Percentiles rank a stretch among this genome's conserved stretches.
Conservation (phyloP, 1,140 invertebrate genomes). For the Ceratosolen solmsi region DNA sequence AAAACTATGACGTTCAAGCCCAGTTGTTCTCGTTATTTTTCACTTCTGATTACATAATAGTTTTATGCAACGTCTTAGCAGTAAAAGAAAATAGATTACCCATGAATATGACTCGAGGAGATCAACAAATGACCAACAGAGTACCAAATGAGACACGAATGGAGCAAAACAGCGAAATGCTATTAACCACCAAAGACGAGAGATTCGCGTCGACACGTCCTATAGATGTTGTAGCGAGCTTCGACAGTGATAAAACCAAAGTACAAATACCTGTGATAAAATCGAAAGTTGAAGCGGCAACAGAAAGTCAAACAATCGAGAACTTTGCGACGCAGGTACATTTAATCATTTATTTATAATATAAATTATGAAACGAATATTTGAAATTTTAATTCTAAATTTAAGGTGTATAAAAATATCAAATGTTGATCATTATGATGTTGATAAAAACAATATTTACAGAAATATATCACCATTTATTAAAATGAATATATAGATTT, state of each 20-base stretch:
- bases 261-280: constrained; percentile 40
- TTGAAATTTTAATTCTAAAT: too few relatives aligned
- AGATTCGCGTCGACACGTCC: constrained; percentile 1
- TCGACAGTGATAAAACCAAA: constrained; percentile 33
- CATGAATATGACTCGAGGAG: constrained; percentile 30
- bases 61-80: constrained; percentile 83
- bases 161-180: background rate
- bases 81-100: constrained; percentile 73
- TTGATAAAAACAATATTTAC: too few relatives aligned
- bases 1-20: constrained; percentile 47
- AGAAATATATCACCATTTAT: too few relatives aligned
- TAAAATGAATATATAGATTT: too few relatives aligned
- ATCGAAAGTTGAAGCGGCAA: constrained; percentile 19
- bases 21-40: constrained; percentile 77
- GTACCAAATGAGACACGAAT: constrained; percentile 34
- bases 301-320: constrained; percentile 50
- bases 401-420: too few relatives aligned
- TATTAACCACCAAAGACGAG: constrained; percentile 27
- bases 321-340: constrained; percentile 61
- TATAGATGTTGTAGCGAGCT: constrained; percentile 1
- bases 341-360: background rate
- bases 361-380: too few relatives aligned
- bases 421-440: too few relatives aligned
- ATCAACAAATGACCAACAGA: background rate
- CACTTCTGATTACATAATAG: constrained; percentile 79